Percentiles rank a stretch among this genome's conserved stretches.
These are phyloP conservation scores for Peromyscus californicus DNA, from an alignment of 2,113 vertebrate species.

Conservation along the genomic window DNA sequence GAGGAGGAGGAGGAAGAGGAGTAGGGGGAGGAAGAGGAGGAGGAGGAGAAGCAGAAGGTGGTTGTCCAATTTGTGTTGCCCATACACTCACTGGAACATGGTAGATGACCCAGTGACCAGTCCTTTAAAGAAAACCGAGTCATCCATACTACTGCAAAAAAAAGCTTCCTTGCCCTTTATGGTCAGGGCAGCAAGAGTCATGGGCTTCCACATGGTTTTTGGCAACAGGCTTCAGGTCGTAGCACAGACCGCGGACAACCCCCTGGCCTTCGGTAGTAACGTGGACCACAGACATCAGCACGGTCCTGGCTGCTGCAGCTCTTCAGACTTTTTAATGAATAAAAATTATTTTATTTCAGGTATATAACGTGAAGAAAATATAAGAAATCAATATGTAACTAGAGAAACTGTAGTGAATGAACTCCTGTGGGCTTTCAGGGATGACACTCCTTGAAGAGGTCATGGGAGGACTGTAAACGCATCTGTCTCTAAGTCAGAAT, in stretches of 20 bases:
- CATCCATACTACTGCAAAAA: too few relatives aligned
- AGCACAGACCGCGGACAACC: not conserved
- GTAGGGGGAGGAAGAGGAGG: rapidly evolving
- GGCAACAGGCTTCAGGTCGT: not conserved
- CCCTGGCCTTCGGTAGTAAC: not conserved
- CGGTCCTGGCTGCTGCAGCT: not conserved
- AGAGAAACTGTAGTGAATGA: conserved; percentile 37
- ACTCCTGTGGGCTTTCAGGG: not conserved
- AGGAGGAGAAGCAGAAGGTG: too few relatives aligned
- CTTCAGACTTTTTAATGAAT: not conserved
- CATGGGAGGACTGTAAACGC: not conserved
- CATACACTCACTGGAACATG: not conserved
- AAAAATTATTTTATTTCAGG: conserved; percentile 57
- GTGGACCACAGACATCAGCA: not conserved
- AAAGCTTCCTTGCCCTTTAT: too few relatives aligned
- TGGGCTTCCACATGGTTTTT: too few relatives aligned
- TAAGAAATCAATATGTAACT: conserved; percentile 30
- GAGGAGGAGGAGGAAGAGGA: too few relatives aligned
- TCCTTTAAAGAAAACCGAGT: too few relatives aligned
- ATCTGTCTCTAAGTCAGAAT: not conserved
- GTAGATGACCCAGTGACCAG: not conserved
- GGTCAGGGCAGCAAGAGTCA: too few relatives aligned
- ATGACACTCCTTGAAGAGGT: not conserved
- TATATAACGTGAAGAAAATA: conserved; percentile 41
- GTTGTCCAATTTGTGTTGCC: not conserved